A percentile compares a stretch with the other conserved stretches of the same genome.
phyloP scores from a whole-genome alignment of 2,797 vertebrate species.

The Dipus sagitta region DNA sequence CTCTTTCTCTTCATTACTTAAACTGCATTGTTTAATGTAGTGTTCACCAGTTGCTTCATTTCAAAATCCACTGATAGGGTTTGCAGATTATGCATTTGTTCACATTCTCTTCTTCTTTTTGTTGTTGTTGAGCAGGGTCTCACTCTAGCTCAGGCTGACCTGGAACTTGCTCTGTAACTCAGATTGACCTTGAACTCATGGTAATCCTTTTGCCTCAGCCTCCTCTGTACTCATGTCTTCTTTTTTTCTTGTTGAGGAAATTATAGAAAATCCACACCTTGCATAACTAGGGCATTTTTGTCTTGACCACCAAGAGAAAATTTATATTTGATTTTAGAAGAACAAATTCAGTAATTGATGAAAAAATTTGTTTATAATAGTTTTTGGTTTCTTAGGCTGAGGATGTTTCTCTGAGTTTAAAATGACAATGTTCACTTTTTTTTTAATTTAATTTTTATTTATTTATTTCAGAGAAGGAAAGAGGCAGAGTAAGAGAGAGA shows the following conservation, averaged over 20 bases:
- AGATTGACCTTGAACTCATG: no score
- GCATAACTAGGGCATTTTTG: conserved; percentile 41
- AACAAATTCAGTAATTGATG: conserved; percentile 66
- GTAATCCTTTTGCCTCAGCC: no score
- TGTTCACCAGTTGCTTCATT: conserved; percentile 56
- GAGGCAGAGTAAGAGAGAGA: no score
- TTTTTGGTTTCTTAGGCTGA: conserved; percentile 64
- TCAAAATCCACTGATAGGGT: not conserved
- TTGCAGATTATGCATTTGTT: not conserved
- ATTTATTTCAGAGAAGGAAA: no score
- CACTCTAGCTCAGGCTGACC: no score
- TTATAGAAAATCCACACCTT: conserved; percentile 20
- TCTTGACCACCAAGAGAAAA: conserved; percentile 43
- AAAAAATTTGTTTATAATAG: conserved; percentile 74
- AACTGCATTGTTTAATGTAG: not conserved
- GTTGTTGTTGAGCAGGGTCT: no score
- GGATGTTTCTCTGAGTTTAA: conserved; percentile 57
- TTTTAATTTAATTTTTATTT: no score
- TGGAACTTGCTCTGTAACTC: no score
- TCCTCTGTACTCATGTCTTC: not conserved
- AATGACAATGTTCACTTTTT: conserved; percentile 44
- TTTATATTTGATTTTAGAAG: conserved; percentile 57
- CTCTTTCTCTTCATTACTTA: conserved; percentile 27
- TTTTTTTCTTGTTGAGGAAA: conserved; percentile 29
- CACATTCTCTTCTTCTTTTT: not conserved